Evolutionary conservation across 2,113 vertebrate genomes (phyloP).

Genomic region (Tragelaphus imberbis): DNA sequence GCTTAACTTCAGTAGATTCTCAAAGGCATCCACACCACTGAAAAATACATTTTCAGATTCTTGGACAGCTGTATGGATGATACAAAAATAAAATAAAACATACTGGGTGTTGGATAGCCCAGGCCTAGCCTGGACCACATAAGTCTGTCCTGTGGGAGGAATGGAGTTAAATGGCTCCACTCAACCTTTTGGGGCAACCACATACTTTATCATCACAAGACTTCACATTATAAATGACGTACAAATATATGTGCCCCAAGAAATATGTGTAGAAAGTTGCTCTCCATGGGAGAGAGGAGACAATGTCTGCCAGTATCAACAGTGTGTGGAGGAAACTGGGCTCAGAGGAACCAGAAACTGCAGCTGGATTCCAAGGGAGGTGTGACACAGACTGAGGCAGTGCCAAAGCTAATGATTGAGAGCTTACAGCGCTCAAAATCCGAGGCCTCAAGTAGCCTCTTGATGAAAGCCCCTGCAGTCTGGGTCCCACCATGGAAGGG

Average conservation of each 20-base stretch:
- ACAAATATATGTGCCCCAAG: constrained; percentile 40
- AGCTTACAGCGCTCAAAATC: neutral
- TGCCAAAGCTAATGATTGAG: neutral
- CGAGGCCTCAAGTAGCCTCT: neutral
- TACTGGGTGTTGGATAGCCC: neutral
- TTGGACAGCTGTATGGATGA: neutral
- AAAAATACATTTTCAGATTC: neutral
- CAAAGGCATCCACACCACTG: neutral
- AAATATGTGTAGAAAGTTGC: constrained; percentile 48
- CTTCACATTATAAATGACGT: constrained; percentile 6
- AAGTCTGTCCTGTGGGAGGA: neutral
- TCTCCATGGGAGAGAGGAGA: neutral
- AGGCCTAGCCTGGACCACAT: neutral
- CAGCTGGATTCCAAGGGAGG: neutral
- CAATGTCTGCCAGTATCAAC: constrained; percentile 49
- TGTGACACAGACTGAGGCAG: neutral
- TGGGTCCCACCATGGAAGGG: neutral
- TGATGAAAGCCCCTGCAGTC: neutral
- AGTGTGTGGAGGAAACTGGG: neutral
- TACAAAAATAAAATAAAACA: neutral
- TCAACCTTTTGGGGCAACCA: neutral
- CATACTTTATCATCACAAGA: constrained; percentile 39
- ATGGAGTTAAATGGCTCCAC: neutral
- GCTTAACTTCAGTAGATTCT: neutral
- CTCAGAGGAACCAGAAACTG: constrained; percentile 25